These are phyloP conservation scores for Globia sparganii DNA, from an alignment of 2,888 invertebrate genomes.

Conservation along the genomic window DNA sequence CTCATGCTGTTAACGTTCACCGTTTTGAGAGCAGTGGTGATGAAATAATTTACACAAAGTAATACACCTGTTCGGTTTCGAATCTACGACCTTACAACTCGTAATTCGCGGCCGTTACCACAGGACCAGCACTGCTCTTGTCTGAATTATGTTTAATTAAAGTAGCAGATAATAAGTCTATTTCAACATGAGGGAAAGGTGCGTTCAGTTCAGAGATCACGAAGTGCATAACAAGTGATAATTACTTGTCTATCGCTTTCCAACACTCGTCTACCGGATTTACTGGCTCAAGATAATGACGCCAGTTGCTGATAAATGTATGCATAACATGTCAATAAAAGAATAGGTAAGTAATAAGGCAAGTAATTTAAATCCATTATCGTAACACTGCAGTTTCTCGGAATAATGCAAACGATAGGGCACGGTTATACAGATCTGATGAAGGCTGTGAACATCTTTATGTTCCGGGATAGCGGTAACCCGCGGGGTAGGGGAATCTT, in stretches of 20 bases:
- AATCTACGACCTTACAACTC: no score
- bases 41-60: no score
- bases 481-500: no score
- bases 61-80: no score
- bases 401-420: neutral
- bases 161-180: neutral
- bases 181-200: neutral
- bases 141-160: neutral
- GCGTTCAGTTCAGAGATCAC: conserved; percentile 6
- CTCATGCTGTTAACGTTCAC: no score
- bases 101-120: no score
- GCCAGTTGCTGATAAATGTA: neutral
- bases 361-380: neutral
- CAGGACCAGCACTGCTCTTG: no score
- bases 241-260: conserved; percentile 9
- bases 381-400: neutral
- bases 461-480: no score
- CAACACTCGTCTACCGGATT: conserved; percentile 13
- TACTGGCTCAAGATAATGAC: conserved; percentile 9
- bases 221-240: conserved; percentile 19
- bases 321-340: conserved; percentile 9
- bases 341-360: neutral
- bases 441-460: no score
- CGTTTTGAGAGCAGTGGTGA: no score
- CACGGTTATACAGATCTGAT: neutral